Percentiles rank a stretch among this genome's conserved stretches.
Evolutionary conservation across 2,797 vertebrate genomes (phyloP).

Genomic region (Sebastes alutus): DNA sequence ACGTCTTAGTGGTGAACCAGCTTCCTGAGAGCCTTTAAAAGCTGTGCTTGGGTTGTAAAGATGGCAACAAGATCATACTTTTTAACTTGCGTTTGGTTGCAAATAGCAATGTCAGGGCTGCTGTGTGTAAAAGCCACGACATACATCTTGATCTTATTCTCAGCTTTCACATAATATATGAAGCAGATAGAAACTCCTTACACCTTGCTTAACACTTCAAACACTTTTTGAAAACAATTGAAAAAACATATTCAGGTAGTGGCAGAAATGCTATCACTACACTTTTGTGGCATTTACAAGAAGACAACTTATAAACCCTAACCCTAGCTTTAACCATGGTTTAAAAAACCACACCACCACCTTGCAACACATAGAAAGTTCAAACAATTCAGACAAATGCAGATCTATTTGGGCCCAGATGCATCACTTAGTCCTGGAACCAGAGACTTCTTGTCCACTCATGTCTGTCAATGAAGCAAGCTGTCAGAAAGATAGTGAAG

Average conservation of each 20-base stretch:
- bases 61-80: not conserved
- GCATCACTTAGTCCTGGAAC: constrained; percentile 9
- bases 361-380: not conserved
- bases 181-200: not conserved
- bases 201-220: not conserved
- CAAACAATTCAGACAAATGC: not conserved
- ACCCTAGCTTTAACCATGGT: not conserved
- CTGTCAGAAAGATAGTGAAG: constrained; percentile 62
- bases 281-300: not conserved
- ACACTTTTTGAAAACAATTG: not conserved
- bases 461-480: constrained; percentile 55
- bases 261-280: not conserved
- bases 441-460: constrained; percentile 60
- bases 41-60: not conserved
- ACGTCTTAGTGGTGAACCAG: constrained; percentile 2
- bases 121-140: not conserved
- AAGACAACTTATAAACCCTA: not conserved
- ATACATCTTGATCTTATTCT: not conserved
- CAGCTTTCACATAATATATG: not conserved
- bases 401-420: not conserved
- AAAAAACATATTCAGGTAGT: not conserved
- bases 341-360: not conserved
- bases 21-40: constrained; percentile 29
- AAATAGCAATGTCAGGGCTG: not conserved
- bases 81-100: not conserved